Evolutionary conservation across 30 jellyfish, hydroid and myxozoan genomes (phyloP).

Genomic region (Turritopsis rubra): DNA sequence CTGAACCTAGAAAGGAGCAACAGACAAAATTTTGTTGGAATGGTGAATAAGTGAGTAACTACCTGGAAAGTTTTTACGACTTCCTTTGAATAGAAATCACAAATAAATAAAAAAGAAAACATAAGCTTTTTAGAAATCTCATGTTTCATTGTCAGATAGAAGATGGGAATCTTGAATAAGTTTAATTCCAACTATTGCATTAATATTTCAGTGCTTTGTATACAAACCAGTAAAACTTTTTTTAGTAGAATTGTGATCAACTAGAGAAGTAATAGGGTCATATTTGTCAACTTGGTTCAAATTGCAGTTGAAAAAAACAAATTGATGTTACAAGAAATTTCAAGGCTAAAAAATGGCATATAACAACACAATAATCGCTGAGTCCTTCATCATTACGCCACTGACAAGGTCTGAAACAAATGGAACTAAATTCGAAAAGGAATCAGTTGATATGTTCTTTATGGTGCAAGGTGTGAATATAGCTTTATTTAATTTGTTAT

Average conservation of each 20-base stretch:
- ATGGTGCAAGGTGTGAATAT: not conserved
- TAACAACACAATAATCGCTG: not conserved
- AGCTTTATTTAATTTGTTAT: not conserved
- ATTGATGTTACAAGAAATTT: not conserved
- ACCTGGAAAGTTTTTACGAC: too few species aligned
- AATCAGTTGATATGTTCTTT: not conserved
- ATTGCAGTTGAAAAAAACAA: too few species aligned
- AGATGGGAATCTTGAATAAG: not conserved
- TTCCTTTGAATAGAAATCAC: not conserved
- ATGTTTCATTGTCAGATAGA: not conserved
- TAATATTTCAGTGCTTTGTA: not conserved
- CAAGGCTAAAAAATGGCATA: not conserved
- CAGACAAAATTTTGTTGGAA: too few species aligned
- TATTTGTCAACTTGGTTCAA: not conserved
- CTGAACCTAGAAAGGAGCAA: too few species aligned
- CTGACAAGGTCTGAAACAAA: not conserved
- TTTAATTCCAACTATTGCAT: not conserved
- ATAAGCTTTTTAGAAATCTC: not conserved
- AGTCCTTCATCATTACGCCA: not conserved
- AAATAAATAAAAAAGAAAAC: too few species aligned
- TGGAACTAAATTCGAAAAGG: not conserved
- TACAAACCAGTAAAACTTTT: too few species aligned
- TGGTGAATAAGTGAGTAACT: too few species aligned
- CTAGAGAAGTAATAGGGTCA: too few species aligned
- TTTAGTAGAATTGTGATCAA: too few species aligned